Base-by-base conservation (phyloP, 2,113 vertebrate genomes). In the mouse (Mus musculus) region DNA sequence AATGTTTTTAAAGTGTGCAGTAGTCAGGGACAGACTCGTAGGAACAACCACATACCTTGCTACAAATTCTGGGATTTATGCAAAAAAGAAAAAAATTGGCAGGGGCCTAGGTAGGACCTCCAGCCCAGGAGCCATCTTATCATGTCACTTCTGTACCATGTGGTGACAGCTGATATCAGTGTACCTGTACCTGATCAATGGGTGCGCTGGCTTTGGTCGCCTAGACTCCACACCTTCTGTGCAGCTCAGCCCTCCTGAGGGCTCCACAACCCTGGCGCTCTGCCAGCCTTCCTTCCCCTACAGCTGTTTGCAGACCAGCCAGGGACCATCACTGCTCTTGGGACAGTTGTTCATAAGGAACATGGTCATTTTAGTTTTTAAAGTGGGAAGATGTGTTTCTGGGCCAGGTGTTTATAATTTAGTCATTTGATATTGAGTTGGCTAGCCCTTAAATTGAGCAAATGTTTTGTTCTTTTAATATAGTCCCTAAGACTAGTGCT, bases 1-100 rank as follows among this genome's bases (percentile, higher is more conserved):
- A 78, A 52, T n/a, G 82, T 91, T 46, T 85, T 91, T 85, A 75
- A 91, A 91, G 5, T 67, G 30, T 81, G 85, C 36, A 65, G 24
- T 69, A 69, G 33, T 86, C 36, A 65, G 9, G 19, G 63, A 46
- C 82, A 91, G 33, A n/a, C 77, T 42, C 24, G 16, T 14, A n/a
- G 72, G n/a, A n/a, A 28, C 69, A 28, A 54, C 10, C 73, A 33
- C 90, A 33, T 39, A 36, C 24, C 22, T 71, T 67, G 19, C 42
- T 84, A 63, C 30, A 90, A 33, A 84, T 46, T 46, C 39, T 82
- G 33, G 13, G 39, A 94, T 42, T 42, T 42, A 42, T 42, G 42
- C 42, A 20, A 22, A 84, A 76, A 71, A 59, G 78, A 22, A 56
- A 59, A 39, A 77, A 42, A 36, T 39, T 33, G 39, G 3, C 82